Conservation (phyloP, 2,797 vertebrate genomes). For the Margarornis squamiger region DNA sequence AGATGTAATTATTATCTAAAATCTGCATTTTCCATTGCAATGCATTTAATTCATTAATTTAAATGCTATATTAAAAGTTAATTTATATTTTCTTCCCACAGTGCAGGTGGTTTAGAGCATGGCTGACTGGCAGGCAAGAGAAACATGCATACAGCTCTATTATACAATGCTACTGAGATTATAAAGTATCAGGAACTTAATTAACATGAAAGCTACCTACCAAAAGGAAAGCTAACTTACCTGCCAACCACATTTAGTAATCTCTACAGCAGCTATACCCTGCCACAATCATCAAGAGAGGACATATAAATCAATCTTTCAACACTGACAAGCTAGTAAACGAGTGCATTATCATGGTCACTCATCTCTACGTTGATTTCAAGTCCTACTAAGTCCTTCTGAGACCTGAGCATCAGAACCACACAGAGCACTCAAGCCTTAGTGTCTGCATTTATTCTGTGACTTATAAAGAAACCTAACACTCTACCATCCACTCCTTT, state of each 20-base stretch:
- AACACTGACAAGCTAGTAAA: neutral
- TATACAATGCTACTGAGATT: neutral
- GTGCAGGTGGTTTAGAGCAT: neutral
- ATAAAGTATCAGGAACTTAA: neutral
- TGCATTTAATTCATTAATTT: neutral
- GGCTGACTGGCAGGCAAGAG: neutral
- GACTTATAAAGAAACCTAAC: neutral
- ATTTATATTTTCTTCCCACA: neutral
- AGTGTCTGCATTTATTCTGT: neutral
- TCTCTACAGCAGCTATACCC: neutral
- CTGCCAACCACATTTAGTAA: neutral
- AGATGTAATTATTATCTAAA: neutral
- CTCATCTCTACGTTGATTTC: neutral
- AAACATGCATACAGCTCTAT: neutral
- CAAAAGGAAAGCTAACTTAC: neutral
- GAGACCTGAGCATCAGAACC: neutral
- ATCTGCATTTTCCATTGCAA: neutral
- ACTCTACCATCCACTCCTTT: rapidly evolving
- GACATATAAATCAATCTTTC: neutral
- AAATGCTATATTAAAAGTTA: neutral
- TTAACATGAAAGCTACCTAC: neutral
- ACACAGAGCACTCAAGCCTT: neutral
- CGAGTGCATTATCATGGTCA: neutral
- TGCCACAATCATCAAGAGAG: neutral
- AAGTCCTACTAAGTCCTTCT: neutral